Evolutionary conservation across 2,888 invertebrate genomes (phyloP).

Genomic region (Drosophila multiciliata): DNA sequence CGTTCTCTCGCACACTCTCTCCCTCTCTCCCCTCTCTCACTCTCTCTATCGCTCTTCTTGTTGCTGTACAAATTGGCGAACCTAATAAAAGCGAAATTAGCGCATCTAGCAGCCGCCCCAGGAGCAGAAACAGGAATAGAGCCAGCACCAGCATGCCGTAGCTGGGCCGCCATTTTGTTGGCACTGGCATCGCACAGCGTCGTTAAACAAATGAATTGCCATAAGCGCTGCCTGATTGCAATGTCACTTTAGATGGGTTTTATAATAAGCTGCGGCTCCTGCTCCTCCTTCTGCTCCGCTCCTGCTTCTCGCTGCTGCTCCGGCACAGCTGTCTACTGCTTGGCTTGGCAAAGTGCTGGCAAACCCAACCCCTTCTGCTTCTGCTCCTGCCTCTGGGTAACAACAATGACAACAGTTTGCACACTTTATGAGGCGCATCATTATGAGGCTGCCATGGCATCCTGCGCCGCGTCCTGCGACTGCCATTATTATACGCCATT

Average conservation of each 20-base stretch:
- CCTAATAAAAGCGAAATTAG: constrained; percentile 80
- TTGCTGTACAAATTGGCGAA: constrained; percentile 55
- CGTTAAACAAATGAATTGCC: constrained; percentile 85
- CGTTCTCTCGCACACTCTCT: neutral
- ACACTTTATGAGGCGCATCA: constrained; percentile 83
- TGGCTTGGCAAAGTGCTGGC: constrained; percentile 31
- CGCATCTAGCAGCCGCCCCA: constrained; percentile 24
- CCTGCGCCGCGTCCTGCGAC: constrained; percentile 60
- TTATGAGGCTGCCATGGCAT: constrained; percentile 79
- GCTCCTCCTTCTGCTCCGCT: constrained; percentile 18
- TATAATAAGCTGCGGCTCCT: constrained; percentile 69
- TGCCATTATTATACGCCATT: constrained; percentile 85
- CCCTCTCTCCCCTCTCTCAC: neutral
- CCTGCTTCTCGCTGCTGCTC: constrained; percentile 9
- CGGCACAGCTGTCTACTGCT: constrained; percentile 62
- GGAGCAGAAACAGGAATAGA: constrained; percentile 35
- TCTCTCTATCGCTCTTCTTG: neutral
- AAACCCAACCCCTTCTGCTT: constrained; percentile 36
- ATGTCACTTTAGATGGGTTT: constrained; percentile 77
- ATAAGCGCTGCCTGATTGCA: constrained; percentile 82
- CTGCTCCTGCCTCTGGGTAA: neutral
- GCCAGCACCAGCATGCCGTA: constrained; percentile 28
- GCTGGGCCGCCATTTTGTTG: constrained; percentile 58
- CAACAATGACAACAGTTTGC: constrained; percentile 76
- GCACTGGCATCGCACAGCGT: constrained; percentile 54